Conservation (phyloP, 2,888 invertebrate genomes). For the Spatulosminthurus flaviceps region DNA sequence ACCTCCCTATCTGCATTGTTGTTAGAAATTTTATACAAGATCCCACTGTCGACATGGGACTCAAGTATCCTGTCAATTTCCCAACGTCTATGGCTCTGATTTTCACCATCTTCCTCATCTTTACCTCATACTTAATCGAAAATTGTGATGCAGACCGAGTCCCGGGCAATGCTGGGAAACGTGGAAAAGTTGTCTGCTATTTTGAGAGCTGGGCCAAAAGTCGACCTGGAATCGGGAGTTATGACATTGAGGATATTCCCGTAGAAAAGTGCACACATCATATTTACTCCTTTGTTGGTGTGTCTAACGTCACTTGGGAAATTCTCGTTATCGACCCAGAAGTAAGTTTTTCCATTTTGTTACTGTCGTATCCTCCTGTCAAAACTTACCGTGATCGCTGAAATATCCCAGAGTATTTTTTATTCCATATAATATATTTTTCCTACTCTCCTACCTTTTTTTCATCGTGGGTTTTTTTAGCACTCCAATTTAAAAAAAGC, state of each 20-base stretch:
- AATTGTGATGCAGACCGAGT: slow-evolving; percentile 39
- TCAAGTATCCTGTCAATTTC: neutral
- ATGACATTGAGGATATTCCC: slow-evolving; percentile 85
- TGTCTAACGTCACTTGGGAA: slow-evolving; percentile 79
- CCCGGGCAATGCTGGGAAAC: slow-evolving; percentile 57
- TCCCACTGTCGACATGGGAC: slow-evolving; percentile 9
- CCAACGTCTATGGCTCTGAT: slow-evolving; percentile 2
- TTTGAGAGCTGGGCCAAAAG: slow-evolving; percentile 87
- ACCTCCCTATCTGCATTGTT: neutral
- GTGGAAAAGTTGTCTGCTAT: slow-evolving; percentile 68
- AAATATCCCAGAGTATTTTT: too few relatives aligned
- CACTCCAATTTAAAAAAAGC: too few relatives aligned
- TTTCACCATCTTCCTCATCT: neutral
- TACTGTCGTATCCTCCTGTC: neutral
- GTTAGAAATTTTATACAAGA: neutral
- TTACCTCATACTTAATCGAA: neutral
- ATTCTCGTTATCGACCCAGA: slow-evolving; percentile 83
- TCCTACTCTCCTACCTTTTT: too few relatives aligned
- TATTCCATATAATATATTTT: too few relatives aligned
- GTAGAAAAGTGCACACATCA: slow-evolving; percentile 84
- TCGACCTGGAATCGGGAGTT: slow-evolving; percentile 81
- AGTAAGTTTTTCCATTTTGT: slow-evolving; percentile 67
- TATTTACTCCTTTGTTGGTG: slow-evolving; percentile 88
- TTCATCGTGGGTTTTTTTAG: too few relatives aligned
- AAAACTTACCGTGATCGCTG: too few relatives aligned